Base-by-base conservation (phyloP, 2,113 vertebrate species). In the Epinephelus moara region DNA sequence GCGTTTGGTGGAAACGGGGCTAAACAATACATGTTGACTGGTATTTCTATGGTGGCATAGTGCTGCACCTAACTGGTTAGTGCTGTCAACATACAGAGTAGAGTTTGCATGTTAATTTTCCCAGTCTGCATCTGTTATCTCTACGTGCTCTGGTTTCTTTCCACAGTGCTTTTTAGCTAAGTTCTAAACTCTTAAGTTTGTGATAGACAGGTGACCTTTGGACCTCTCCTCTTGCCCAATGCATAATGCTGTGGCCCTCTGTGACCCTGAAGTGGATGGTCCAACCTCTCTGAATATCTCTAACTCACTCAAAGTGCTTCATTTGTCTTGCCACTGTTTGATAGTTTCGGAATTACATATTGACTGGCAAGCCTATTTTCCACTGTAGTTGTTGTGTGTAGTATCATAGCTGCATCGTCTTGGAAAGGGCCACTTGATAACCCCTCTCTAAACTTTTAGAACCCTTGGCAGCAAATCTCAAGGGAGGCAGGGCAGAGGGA, bases 381-480 rank as follows among this genome's bases (percentile, higher is more conserved):
- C 27, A 25, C 21, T 62, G 47, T 18, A 2, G 50, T 45, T 45
- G 8, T 45, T 45, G 42, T 62, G n/a, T 21, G 37, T 6, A 12
- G n/a, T 37, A 50, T 69, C 33, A 81, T 21, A 21, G 57, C 49
- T 49, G 21, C 19, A 64, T 64, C 33, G 49, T 25, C 49, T 49
- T 27, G 21, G 30, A 52, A 49, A 62, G 17, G 47, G 55, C 12
- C 53, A 27, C 42, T 25, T 37, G 12, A 73, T 67, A 59, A 68
- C 21, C n/a, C 3, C 53, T 37, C 21, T 74, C 61, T 47, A 56
- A 66, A 59, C 56, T 3, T 14, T 61, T 37, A 45, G 66, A 67
- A 70, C 30, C 27, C n/a, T 33, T 37, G 33, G n/a, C 71, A 69
- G 64, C 6, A 69, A 47, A 62, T 37, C 37, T 33, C 57, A 56